These are phyloP conservation scores for Orgyia antiqua DNA, from an alignment of 2,888 invertebrate genomes.

Conservation along the genomic window DNA sequence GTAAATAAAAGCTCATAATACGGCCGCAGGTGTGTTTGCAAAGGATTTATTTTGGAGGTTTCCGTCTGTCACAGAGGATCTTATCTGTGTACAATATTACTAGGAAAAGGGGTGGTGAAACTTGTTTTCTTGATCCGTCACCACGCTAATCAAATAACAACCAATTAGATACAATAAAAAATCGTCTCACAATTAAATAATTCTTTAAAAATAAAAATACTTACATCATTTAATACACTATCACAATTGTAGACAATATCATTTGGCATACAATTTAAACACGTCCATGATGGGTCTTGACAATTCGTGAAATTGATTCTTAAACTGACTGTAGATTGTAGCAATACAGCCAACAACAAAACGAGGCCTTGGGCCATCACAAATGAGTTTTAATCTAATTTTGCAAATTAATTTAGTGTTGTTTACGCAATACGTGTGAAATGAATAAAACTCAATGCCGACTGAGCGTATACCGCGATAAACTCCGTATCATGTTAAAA, in stretches of 20 bases:
- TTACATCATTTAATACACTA: constrained; percentile 45
- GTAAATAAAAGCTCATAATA: too few species aligned
- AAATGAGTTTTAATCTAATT: constrained; percentile 16
- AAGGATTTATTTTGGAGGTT: too few species aligned
- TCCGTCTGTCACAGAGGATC: too few species aligned
- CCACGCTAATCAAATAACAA: not conserved
- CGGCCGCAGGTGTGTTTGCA: too few species aligned
- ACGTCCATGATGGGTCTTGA: constrained; percentile 62
- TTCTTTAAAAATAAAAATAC: constrained; percentile 25
- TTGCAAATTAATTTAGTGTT: not conserved
- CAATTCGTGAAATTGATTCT: constrained; percentile 65
- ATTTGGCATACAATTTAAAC: constrained; percentile 47
- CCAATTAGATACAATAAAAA: not conserved
- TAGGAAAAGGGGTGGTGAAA: too few species aligned
- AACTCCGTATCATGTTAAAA: too few species aligned
- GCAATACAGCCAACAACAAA: constrained; percentile 20
- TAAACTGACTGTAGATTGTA: constrained; percentile 34
- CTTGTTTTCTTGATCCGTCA: too few species aligned
- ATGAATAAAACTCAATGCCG: constrained; percentile 45
- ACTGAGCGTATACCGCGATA: constrained; percentile 53
- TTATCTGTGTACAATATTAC: too few species aligned
- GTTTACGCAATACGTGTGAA: constrained; percentile 25
- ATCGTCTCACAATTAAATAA: not conserved
- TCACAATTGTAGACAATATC: constrained; percentile 59
- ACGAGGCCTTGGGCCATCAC: constrained; percentile 33